Evolutionary conservation across 2,113 vertebrate genomes (phyloP).

Genomic region (Paramisgurnus dabryanus): DNA sequence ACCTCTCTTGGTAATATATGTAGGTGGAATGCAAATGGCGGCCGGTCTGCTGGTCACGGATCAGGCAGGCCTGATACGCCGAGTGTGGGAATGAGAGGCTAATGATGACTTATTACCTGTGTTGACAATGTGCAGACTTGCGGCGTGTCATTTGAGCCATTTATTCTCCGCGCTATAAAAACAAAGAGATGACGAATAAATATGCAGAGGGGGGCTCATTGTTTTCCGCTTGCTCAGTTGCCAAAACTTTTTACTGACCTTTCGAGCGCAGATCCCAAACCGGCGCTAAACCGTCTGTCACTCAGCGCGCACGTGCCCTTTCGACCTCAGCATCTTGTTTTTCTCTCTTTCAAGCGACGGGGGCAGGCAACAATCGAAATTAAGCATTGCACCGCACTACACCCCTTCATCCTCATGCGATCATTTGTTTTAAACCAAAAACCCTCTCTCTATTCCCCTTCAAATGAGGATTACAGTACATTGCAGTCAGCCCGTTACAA

Average conservation of each 20-base stretch:
- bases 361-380: constrained; percentile 83
- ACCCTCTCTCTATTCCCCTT: constrained; percentile 48
- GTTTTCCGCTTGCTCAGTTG: constrained; percentile 80
- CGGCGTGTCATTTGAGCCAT: constrained; percentile 89
- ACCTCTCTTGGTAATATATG: constrained; percentile 15
- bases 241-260: constrained; percentile 88
- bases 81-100: constrained; percentile 68
- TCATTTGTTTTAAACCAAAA: constrained; percentile 61
- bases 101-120: constrained; percentile 97
- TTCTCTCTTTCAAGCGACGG: constrained; percentile 80
- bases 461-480: constrained; percentile 84
- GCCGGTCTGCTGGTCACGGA: constrained; percentile 78
- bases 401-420: not conserved
- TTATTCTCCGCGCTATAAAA: constrained; percentile 93
- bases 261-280: constrained; percentile 84
- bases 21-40: constrained; percentile 86
- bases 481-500: constrained; percentile 90
- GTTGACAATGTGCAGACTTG: constrained; percentile 92
- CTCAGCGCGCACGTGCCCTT: constrained; percentile 86
- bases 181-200: constrained; percentile 94
- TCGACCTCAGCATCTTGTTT: constrained; percentile 81
- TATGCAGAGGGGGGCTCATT: constrained; percentile 82
- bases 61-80: constrained; percentile 66
- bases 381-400: constrained; percentile 20
- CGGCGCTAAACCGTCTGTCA: constrained; percentile 90